Percentiles rank a stretch among this genome's conserved stretches.
Evolutionary conservation across 1,140 invertebrate genomes (phyloP).

Genomic region (Drosophila azteca): DNA sequence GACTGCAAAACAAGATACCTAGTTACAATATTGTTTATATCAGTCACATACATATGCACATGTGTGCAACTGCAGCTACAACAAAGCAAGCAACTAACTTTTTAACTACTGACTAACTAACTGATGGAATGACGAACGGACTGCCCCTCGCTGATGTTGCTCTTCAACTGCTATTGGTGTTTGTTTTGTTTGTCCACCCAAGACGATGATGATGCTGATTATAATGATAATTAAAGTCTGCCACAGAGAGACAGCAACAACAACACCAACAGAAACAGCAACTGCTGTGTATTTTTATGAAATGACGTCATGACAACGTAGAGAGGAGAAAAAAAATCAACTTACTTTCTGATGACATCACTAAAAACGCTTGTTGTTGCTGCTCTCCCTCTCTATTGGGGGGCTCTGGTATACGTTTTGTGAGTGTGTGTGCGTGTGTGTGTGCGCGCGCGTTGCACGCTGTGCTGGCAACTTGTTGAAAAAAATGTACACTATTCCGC

Average conservation of each 20-base stretch:
- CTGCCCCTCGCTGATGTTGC: constrained; percentile 5
- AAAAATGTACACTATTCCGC: constrained; percentile 16
- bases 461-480: constrained; percentile 60
- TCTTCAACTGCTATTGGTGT: constrained; percentile 24
- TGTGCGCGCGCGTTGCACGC: constrained; percentile 50
- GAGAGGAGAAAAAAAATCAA: constrained; percentile 50
- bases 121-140: too few relatives aligned
- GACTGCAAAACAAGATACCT: constrained; percentile 25
- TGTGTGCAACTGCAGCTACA: too few relatives aligned
- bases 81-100: too few relatives aligned
- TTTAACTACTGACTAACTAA: too few relatives aligned
- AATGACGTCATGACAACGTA: constrained; percentile 80
- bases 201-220: constrained; percentile 27
- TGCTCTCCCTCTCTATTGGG: constrained; percentile 48
- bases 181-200: constrained; percentile 42
- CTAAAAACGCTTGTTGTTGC: constrained; percentile 77
- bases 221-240: constrained; percentile 47
- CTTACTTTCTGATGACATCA: constrained; percentile 82
- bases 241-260: constrained; percentile 17
- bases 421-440: constrained; percentile 23
- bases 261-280: constrained; percentile 29
- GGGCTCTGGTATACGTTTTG: constrained; percentile 26
- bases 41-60: not conserved
- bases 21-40: not conserved
- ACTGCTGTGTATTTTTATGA: constrained; percentile 72